Base-by-base conservation (phyloP, 2,113 vertebrate species). In the Glaucidium brasilianum region DNA sequence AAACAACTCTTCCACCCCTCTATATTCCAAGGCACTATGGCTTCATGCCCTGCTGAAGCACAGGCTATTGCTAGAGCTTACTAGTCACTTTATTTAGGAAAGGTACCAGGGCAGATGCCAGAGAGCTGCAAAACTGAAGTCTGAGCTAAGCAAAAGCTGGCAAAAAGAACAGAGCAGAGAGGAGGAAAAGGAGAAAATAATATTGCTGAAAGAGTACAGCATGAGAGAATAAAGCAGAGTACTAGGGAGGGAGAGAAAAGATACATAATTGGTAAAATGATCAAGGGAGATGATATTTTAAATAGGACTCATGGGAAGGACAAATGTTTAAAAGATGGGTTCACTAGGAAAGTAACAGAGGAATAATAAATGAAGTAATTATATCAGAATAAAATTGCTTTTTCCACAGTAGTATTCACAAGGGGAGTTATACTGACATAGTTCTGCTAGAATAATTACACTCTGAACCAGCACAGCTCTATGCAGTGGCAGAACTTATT, bases 351-450 rank as follows among this genome's bases (percentile, higher is more conserved):
- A 91, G 92, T 91, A 95, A 83, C 92, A 92, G 92, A 95, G 95
- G 89, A 96, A 97, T 95, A 90, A 83, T 92, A 96, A 96, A 94
- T 86, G 90, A 92, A 97, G 89, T 92, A 94, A 94, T 94, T 91
- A 80, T 94, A 92, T 92, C 83, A 80, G 90, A 94, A 96, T 96
- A 94, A 91, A 97, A 92, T 95, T 91, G 92, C 68, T 77, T 95
- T 89, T 91, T 96, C 87, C 87, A 56, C 84, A 91, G 77, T 87
- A 25, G 63, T 69, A 94, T 80, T 86, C 95, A 89, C 90, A 80
- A 58, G 62, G 92, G 85, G 93, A 86, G 87, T 86, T 91, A 73
- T 47, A 86, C 92, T 73, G 92, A 89, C 92, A 84, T 53, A 80
- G 92, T 83, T 92, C 86, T 80, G 55, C 80, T 91, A 58, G 94